Base-by-base conservation (phyloP, 2,888 invertebrate genomes). In the Pandemis cinnamomeana region DNA sequence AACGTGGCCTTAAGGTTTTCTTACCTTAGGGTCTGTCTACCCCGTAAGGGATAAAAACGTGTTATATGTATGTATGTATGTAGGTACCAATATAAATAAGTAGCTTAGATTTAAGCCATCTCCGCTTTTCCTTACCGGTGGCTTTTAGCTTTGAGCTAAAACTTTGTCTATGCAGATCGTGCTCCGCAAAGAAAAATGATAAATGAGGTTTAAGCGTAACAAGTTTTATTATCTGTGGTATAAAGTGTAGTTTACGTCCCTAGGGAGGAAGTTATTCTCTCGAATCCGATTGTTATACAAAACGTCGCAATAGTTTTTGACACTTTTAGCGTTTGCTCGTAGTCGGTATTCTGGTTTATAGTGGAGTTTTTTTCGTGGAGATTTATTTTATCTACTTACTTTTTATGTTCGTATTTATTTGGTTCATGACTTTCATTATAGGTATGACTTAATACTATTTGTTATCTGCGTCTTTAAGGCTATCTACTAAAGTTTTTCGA, bases 121-220 rank as follows among this genome's bases (percentile, higher is more conserved):
- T 62, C 53, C 67, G 11, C 62, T 55, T 13, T 55, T 13, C 5
- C 8, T 44, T 7, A 15, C 15, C 6, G 11, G n/a, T 55, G 41
- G 20, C 7, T 8, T 27, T n/a, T 69, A 5, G 68, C 55, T 58
- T 69, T n/a, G 42, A 10, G 63, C 10, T 46, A 48, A 48, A 69
- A 72, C 63, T 64, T 68, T 63, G 58, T 69, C 64, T 58, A 72
- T 72, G 72, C 68, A 64, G 48, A 72, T 48, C 41, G 58, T 42
- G 58, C 48, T 66, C 55, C 20, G 20, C 48, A 42, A 72, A 72
- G 58, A 72, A 72, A 68, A 64, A 72, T 69, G 55, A 58, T 72
- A 67, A 72, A 67, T 36, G n/a, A 68, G 20, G 58, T 68, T 58
- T 64, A 58, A 62, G 36, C 70, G 15, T 27, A 11, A 58, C 68